Evolutionary conservation across 2,888 invertebrate genomes (phyloP).

Genomic region (Trissolcus brochymenae): DNA sequence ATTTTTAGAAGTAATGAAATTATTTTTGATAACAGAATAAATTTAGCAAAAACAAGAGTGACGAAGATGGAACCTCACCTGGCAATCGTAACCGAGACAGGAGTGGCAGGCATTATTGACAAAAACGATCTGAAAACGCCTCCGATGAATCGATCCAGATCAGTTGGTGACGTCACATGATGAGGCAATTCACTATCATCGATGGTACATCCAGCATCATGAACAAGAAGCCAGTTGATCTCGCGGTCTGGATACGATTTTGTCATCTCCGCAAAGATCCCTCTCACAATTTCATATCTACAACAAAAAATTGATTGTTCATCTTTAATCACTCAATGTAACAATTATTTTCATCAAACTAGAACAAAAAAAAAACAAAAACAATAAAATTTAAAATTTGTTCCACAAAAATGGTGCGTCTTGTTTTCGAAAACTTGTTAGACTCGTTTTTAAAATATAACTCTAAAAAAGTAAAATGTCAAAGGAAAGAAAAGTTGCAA

Average conservation of each 20-base stretch:
- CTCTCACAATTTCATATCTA: slow-evolving; percentile 67
- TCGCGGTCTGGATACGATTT: slow-evolving; percentile 79
- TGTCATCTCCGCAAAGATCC: slow-evolving; percentile 65
- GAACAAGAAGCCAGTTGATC: slow-evolving; percentile 88
- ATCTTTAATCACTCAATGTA: no score
- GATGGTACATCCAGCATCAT: slow-evolving; percentile 91
- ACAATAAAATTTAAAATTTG: neutral
- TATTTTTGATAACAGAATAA: no score
- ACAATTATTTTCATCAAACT: no score
- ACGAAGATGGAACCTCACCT: slow-evolving; percentile 62
- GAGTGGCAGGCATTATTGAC: slow-evolving; percentile 79
- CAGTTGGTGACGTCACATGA: slow-evolving; percentile 84
- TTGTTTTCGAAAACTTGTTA: no score
- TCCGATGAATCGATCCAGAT: slow-evolving; percentile 82
- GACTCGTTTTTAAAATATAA: neutral
- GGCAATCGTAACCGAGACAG: slow-evolving; percentile 87
- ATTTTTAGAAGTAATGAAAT: no score
- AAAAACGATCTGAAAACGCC: slow-evolving; percentile 80
- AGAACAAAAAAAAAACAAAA: neutral
- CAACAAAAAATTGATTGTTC: neutral
- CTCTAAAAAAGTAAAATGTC: neutral
- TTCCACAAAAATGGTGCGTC: no score
- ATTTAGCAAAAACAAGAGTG: no score
- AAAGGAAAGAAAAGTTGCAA: slow-evolving; percentile 19
- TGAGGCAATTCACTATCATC: slow-evolving; percentile 91